Percentiles rank a stretch among this genome's conserved stretches.
Evolutionary conservation across 2,797 vertebrate species (phyloP).

Genomic region (Poeciliopsis presidionis): DNA sequence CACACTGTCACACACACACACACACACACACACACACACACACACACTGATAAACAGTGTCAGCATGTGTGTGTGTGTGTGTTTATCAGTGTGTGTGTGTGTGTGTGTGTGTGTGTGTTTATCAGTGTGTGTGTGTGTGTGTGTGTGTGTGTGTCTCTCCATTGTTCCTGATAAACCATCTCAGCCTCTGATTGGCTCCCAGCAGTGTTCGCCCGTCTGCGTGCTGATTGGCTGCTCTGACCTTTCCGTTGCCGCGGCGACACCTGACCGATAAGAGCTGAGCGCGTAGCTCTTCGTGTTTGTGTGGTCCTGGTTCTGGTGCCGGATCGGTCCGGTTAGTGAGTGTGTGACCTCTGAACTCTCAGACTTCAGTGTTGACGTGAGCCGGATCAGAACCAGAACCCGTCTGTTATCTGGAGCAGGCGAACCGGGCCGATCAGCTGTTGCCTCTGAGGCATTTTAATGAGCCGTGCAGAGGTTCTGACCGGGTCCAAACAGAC

Average conservation of each 20-base stretch:
- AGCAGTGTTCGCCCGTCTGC: not conserved
- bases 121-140: slow-evolving; percentile 23
- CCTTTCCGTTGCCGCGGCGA: slow-evolving; percentile 41
- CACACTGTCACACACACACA: too few species aligned
- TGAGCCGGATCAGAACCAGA: not conserved
- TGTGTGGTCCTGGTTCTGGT: not conserved
- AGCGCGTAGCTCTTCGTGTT: not conserved
- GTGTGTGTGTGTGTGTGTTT: slow-evolving; percentile 19
- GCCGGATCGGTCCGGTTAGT: not conserved
- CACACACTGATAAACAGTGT: too few species aligned
- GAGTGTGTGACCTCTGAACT: not conserved
- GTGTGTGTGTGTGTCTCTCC: not conserved
- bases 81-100: too few species aligned
- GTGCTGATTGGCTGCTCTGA: slow-evolving; percentile 54
- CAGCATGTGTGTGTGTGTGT: too few species aligned
- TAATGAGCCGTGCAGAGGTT: not conserved
- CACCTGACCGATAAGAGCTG: slow-evolving; percentile 18
- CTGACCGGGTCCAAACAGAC: not conserved
- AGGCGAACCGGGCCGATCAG: not conserved
- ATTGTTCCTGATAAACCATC: slow-evolving; percentile 38
- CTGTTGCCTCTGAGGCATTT: not conserved
- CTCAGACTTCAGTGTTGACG: not conserved
- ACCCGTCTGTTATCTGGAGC: not conserved
- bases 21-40: too few species aligned
- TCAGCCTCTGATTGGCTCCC: slow-evolving; percentile 35